Evolutionary conservation across 2,113 vertebrate genomes (phyloP), one percentile per base, ranked within the genome.

Genomic region (Spea bombifrons): DNA sequence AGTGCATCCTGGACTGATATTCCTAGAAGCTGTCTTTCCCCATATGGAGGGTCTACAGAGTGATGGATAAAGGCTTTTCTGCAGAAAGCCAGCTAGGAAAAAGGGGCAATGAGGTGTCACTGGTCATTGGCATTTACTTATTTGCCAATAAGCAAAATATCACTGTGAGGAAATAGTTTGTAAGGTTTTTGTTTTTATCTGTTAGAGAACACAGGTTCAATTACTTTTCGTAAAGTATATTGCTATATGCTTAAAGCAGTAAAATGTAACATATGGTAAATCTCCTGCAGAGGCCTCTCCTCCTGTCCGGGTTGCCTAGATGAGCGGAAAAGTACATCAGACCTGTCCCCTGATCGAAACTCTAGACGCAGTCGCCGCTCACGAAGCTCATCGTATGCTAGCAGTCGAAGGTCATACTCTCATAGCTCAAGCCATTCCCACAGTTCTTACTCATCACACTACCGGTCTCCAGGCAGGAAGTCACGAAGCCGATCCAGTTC

Each of bases 401-500:
- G 89, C 85, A 87, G 84, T 0, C 85, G 76, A 63, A 84, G 88
- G 16, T 91, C 90, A 59, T 50, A 68, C 76, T 94, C 94, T 64
- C 88, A 84, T 8, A 86, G 90, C 57, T 91, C 93, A 80, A 92
- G 90, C 73, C 83, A 81, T 53, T 94, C 93, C 45, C 89, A 90
- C 3, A 88, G 79, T 74, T 95, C 87, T 68, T 80, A 12, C 44
- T 84, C 89, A 70, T 92, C 89, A 0, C 83, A 43, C 74, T 83
- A 0, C 87, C 87, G 88, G 72, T 93, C 92, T 3, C 86, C 63
- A 57, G 52, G 88, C 69, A 92, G 89, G 82, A 92, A 90, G 70
- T 93, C 93, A 70, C 84, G 93, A 80, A 96, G 95, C 87, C 87
- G 88, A 17, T 96, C 96, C 5, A 88, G 87, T 75, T 94, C 94